These are phyloP conservation scores for Darevskia nairensis DNA, from an alignment of 2,797 vertebrate species.

Conservation along the genomic window DNA sequence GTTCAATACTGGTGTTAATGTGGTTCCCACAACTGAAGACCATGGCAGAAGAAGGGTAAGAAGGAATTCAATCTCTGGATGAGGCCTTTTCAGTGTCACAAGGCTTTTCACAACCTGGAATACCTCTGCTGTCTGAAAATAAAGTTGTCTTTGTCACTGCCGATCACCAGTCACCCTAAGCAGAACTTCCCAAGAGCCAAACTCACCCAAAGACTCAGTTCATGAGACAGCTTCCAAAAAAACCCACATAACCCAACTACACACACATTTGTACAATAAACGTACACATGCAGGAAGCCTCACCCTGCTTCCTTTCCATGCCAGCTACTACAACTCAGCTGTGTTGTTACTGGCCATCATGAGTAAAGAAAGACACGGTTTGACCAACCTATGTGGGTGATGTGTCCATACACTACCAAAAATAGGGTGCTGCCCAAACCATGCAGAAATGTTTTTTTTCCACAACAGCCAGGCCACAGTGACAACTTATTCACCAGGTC, in stretches of 20 bases:
- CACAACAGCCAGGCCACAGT: neutral
- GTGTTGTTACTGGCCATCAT: neutral
- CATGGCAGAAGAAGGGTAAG: neutral
- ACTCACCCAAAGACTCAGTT: neutral
- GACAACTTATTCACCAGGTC: neutral
- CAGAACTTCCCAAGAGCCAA: neutral
- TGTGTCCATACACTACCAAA: neutral
- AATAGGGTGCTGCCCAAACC: neutral
- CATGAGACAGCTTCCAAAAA: neutral
- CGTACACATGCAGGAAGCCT: neutral
- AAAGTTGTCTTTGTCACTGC: neutral
- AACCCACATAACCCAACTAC: neutral
- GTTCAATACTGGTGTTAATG: neutral
- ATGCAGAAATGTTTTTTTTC: neutral
- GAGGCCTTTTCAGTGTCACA: neutral
- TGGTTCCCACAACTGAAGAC: neutral
- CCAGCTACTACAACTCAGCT: neutral
- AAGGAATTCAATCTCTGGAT: neutral
- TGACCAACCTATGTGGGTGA: neutral
- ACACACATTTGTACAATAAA: neutral
- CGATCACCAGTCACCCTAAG: neutral
- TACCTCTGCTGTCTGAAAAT: neutral
- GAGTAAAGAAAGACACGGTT: neutral
- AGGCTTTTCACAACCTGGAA: neutral
- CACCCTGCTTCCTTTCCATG: neutral